A percentile compares a stretch with the other conserved stretches of the same genome.
Conservation (phyloP, 2,888 invertebrate genomes). For the Latrodectus hesperus region DNA sequence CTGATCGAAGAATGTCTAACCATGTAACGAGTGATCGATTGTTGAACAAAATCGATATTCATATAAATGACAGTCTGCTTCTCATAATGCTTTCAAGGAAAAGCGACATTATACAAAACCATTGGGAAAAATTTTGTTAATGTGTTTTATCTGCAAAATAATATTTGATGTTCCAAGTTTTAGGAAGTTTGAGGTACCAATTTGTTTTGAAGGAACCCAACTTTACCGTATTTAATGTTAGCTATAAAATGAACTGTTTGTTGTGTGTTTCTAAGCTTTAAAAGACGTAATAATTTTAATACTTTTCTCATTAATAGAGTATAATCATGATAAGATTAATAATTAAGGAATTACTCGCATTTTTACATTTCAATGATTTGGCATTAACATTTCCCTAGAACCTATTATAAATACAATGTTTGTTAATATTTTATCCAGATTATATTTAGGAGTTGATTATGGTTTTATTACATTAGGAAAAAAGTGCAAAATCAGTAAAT, state of each 20-base stretch:
- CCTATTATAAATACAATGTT: no score
- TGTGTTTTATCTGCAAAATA: constrained; percentile 44
- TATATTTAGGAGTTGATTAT: no score
- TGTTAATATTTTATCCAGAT: no score
- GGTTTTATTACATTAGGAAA: no score
- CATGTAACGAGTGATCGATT: constrained; percentile 33
- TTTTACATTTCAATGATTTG: no score
- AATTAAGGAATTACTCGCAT: no score
- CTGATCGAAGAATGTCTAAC: constrained; percentile 13
- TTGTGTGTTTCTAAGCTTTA: constrained; percentile 4
- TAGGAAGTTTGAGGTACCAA: constrained; percentile 31
- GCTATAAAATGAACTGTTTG: constrained; percentile 35
- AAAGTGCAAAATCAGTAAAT: no score
- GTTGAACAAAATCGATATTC: constrained; percentile 47
- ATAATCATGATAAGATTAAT: no score
- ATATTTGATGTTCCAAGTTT: constrained; percentile 23
- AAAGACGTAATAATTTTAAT: no score
- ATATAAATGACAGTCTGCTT: constrained; percentile 47
- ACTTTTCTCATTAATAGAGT: no score
- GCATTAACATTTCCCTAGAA: no score
- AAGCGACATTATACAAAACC: constrained; percentile 40
- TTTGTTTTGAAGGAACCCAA: constrained; percentile 33
- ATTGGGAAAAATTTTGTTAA: constrained; percentile 41
- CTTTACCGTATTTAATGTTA: constrained; percentile 36
- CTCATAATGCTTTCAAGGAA: constrained; percentile 22